Percentiles rank a stretch among this genome's conserved stretches.
Evolutionary conservation across 64 coral and sea anemone genomes (phyloP).

Genomic region (Hydrozoanthus tunicans): DNA sequence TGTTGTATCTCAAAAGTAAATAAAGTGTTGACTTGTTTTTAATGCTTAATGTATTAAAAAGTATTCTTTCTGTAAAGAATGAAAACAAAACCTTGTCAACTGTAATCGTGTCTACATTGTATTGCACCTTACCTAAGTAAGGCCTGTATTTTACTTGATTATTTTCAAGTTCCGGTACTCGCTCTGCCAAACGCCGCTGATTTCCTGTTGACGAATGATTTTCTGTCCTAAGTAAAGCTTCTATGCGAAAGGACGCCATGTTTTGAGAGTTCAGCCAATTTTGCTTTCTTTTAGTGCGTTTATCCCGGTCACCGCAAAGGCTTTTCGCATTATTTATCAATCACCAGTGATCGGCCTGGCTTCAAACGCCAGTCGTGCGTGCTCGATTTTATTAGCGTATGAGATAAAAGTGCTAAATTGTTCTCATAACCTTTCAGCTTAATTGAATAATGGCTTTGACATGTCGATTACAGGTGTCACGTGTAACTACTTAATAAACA

Average conservation of each 20-base stretch:
- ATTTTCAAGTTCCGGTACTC: not conserved
- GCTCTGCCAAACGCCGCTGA: conserved; percentile 14
- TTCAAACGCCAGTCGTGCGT: not conserved
- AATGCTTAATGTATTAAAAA: too few species aligned
- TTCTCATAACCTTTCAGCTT: conserved; percentile 54
- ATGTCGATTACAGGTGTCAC: conserved; percentile 44
- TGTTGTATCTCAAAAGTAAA: too few species aligned
- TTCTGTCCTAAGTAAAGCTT: not conserved
- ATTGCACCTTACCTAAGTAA: not conserved
- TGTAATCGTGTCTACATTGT: not conserved
- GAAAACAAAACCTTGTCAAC: not conserved
- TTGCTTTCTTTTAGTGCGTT: not conserved
- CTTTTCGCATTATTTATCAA: not conserved
- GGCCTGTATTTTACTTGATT: not conserved
- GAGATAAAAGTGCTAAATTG: conserved; percentile 53
- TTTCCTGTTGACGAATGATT: not conserved
- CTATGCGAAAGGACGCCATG: conserved; percentile 31
- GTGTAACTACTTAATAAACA: conserved; percentile 56
- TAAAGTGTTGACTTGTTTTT: too few species aligned
- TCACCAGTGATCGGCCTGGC: not conserved
- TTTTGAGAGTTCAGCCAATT: not conserved
- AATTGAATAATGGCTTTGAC: conserved; percentile 58
- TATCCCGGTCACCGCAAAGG: not conserved
- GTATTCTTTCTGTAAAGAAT: not conserved
- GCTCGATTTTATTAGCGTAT: not conserved